Base-by-base conservation (phyloP, 2,797 vertebrate genomes). In the Smutsia gigantea region DNA sequence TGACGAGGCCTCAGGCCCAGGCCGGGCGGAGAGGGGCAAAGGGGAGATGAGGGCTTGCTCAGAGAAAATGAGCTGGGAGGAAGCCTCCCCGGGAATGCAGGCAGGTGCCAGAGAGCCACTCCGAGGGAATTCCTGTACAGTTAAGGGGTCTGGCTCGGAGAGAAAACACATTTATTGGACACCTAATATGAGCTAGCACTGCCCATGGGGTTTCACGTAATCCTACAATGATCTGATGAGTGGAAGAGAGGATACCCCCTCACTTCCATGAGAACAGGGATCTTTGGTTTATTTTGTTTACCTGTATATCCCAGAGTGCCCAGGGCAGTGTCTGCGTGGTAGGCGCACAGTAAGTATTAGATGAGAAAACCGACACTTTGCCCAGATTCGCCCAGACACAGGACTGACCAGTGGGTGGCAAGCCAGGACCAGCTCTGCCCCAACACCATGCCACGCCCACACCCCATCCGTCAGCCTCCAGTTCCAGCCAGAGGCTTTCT, bases 1-100 rank as follows among this genome's bases (percentile, higher is more conserved):
- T 96, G 90, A 4, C 97, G 92, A 98, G 96, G 96, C 96, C 86
- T 94, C 82, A 77, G 57, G 2, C 49, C 83, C 6, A 0, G 31
- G 55, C 31, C 25, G 17, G 12, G 12, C 49, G 14, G 31, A 3
- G 29, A 39, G 8, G 64, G 31, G 31, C 18, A 25, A 4, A 27
- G 5, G 66, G 31, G 55, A 15, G 34, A 8, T 2, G 15, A 31
- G 55, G 34, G 55, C 87, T 12, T 59, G 69, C 34, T 83, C 17
- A 11, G 34, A 72, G 61, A 34, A 71, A 66, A 31, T 21, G 55
- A 23, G 42, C 31, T n/a, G 39, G 23, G 68, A 5, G 4, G 55
- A 14, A 51, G 87, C 27, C 79, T 77, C 61, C 79, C 59, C 2
- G 27, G 31, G 75, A 92, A 2, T 27, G 34, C 42, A 68, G 8